Conservation (phyloP, 1,140 invertebrate genomes). For the Apolygus lucorum region DNA sequence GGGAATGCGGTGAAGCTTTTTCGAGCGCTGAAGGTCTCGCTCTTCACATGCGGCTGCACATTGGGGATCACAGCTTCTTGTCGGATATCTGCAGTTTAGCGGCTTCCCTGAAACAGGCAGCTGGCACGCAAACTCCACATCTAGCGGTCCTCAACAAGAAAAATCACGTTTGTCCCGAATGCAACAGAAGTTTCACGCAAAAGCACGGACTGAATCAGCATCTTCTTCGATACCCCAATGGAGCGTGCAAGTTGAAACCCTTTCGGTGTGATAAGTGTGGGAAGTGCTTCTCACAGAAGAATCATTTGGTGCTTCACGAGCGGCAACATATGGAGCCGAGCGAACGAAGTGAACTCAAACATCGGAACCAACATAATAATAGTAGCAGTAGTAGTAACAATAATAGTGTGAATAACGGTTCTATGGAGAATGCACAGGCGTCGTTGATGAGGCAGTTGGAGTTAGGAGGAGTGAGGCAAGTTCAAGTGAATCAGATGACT, state of each 20-base stretch:
- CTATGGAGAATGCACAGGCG: conserved; percentile 7
- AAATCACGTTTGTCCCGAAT: conserved; percentile 70
- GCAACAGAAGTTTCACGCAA: conserved; percentile 73
- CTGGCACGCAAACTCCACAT: conserved; percentile 32
- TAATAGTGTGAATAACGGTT: neutral
- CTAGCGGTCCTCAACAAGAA: conserved; percentile 45
- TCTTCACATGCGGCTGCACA: conserved; percentile 69
- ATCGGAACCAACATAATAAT: conserved; percentile 3
- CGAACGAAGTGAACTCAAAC: conserved; percentile 27
- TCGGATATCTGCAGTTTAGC: conserved; percentile 75
- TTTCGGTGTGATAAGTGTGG: conserved; percentile 74
- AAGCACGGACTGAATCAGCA: conserved; percentile 71
- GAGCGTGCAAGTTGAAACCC: conserved; percentile 67
- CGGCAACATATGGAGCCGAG: conserved; percentile 62
- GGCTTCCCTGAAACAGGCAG: conserved; percentile 52
- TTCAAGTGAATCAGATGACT: conserved; percentile 3
- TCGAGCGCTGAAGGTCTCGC: conserved; percentile 63
- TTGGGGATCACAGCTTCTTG: conserved; percentile 71
- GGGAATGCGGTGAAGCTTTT: conserved; percentile 56
- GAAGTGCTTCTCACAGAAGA: conserved; percentile 80
- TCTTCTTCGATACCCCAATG: conserved; percentile 54
- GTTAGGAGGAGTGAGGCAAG: conserved; percentile 4
- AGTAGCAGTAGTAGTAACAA: neutral
- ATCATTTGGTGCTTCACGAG: conserved; percentile 68
- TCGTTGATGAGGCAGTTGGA: conserved; percentile 8